Base-by-base conservation (phyloP, 2,113 vertebrate species). In the Oncorhynchus gorbuscha region DNA sequence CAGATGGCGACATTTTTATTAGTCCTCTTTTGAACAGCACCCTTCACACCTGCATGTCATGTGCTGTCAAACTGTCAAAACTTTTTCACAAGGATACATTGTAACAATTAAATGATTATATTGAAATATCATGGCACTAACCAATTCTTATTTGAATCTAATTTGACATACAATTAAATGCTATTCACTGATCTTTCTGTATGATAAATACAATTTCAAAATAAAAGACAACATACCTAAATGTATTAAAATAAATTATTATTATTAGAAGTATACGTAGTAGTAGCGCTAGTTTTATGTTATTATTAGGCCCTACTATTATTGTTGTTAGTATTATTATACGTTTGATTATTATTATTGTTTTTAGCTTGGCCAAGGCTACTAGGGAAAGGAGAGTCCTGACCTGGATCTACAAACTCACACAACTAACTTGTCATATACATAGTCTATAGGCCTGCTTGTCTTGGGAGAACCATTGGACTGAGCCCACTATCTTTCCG, bases 401-500 rank as follows among this genome's bases (percentile, higher is more conserved):
- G 5, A 26, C 30, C 24, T 72, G 26, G 16, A 1, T 58, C 22
- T 14, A 4, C 22, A 48, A 4, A 32, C 67, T 70, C 8, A n/a
- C 20, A 22, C 24, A 64, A 64, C 61, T 3, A 72, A 28, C 4
- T n/a, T 71, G 55, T 72, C 26, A 61, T 18, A 5, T 64, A 24
- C 61, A 16, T 55, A 16, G 12, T 3, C 14, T 66, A 66, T 24
- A 8, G 61, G 61, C 61, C 61, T 26, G 45, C 26, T 74, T 64
- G 59, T 76, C 35, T 77, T 58, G 65, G 71, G 72, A 49, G 30
- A 58, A 75, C 72, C 74, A 16, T 72, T 22, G 55, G 32, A 68
- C 72, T 16, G 22, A 72, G 14, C 74, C 73, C 76, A 88, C 84
- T 11, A 3, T 45, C 84, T 92, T 94, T 94, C 92, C 92, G 93